A percentile compares a stretch with the other conserved stretches of the same genome.
Conservation (phyloP, 2,113 vertebrate genomes). For the Nesogale talazaci region DNA sequence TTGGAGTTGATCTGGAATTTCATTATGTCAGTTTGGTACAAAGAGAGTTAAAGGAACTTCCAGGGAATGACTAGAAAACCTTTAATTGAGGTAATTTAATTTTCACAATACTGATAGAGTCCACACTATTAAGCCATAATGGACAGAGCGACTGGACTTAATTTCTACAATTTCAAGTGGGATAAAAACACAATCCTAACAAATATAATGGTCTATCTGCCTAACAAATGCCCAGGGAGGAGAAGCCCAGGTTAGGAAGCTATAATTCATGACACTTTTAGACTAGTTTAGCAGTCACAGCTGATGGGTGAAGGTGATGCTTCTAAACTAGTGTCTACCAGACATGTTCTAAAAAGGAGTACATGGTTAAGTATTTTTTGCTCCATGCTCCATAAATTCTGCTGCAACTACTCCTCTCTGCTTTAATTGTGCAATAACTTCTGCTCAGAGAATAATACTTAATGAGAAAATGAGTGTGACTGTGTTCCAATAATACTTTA, state of each 20-base stretch:
- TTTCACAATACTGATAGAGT: conserved; percentile 47
- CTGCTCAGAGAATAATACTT: background rate
- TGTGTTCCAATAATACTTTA: background rate
- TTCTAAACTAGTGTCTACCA: background rate
- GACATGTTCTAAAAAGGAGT: background rate
- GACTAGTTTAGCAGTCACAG: background rate
- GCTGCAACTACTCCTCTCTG: background rate
- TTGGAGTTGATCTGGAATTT: conserved; percentile 71
- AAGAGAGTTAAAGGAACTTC: conserved; percentile 7
- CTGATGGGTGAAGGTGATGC: background rate
- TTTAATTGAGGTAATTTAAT: conserved; percentile 52
- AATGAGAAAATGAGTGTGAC: background rate
- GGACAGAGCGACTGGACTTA: background rate
- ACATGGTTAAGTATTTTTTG: background rate
- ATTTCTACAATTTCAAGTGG: background rate
- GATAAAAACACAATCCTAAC: background rate
- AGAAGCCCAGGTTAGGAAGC: background rate
- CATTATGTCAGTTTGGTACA: conserved; percentile 34
- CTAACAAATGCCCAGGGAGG: background rate
- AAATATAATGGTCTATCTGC: background rate
- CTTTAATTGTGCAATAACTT: background rate
- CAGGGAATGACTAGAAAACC: conserved; percentile 54
- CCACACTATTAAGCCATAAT: background rate
- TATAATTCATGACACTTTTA: background rate
- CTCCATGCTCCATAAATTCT: background rate